Evolutionary conservation across 2,797 vertebrate genomes (phyloP), one percentile per base, ranked within the genome.

Genomic region (Thaleichthys pacificus): DNA sequence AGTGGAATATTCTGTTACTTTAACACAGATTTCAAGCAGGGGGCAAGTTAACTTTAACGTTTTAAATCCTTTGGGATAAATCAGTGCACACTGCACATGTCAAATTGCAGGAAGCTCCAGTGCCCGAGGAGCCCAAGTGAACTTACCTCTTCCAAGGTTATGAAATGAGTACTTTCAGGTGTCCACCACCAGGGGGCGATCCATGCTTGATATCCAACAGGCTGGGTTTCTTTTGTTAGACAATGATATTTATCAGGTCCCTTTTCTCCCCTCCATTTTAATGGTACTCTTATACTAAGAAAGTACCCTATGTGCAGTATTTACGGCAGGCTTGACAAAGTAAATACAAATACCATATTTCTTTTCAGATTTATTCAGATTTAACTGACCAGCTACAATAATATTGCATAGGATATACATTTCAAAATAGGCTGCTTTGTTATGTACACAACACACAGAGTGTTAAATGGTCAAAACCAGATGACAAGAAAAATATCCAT

Each of bases 341-440:
- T 62, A 24, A 51, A 30, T 12, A 63, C 62, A 32, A 21, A 69
- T n/a, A 1, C n/a, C n/a, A n/a, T 32, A 42, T 66, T 75, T 76
- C 73, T 75, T 74, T 71, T 80, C n/a, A 26, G 47, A 30, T 73
- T 73, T 67, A 68, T 61, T 73, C 66, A 61, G 26, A 76, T 71
- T 76, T 79, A 84, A 74, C 42, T 74, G 75, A 76, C 72, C 80
- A 77, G 81, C 84, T 85, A 85, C 84, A 77, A 82, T 76, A 77
- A 76, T 74, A 76, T 84, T 85, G 84, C 84, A 85, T 85, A 85
- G 84, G 80, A 77, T 75, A 80, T 72, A 74, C 77, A 68, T 42
- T 35, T 71, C 71, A 78, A 69, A 75, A 77, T 63, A 80, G 68
- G 61, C 76, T 61, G 70, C 60, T 70, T 51, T 60, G 12, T 71